These are phyloP conservation scores for Notamacropus eugenii DNA, from an alignment of 2,797 vertebrate genomes.

Conservation along the genomic window DNA sequence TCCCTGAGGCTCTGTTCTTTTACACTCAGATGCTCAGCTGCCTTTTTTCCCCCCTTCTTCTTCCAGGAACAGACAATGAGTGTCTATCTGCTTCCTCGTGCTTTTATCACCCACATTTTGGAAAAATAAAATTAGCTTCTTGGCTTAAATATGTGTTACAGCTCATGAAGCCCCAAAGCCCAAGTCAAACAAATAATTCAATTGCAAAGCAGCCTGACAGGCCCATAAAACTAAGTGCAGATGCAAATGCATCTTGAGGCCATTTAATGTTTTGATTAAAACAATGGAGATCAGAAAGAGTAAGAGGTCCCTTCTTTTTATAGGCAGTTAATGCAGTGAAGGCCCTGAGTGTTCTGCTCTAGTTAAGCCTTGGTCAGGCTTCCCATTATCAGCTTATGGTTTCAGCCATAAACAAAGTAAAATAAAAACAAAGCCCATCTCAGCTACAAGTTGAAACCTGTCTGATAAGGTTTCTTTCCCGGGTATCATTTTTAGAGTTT, in stretches of 20 bases:
- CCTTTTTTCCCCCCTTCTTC: conserved; percentile 64
- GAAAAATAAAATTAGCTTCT: conserved; percentile 60
- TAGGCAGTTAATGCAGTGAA: not conserved
- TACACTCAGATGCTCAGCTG: not conserved
- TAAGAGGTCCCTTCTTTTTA: not conserved
- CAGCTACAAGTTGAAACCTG: rapidly evolving
- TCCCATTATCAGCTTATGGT: not conserved
- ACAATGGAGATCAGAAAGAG: rapidly evolving
- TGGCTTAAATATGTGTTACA: conserved; percentile 68
- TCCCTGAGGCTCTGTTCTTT: rapidly evolving
- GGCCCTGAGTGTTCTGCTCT: rapidly evolving
- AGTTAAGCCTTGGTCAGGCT: not conserved
- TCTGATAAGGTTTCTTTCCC: not conserved
- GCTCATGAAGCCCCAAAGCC: conserved; percentile 54
- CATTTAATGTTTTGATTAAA: conserved; percentile 53
- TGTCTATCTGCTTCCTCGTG: not conserved
- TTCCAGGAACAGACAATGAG: conserved; percentile 15
- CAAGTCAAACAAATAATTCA: conserved; percentile 63
- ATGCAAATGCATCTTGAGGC: conserved; percentile 44
- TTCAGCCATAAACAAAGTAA: not conserved
- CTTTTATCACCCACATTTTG: conserved; percentile 36
- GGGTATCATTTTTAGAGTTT: not conserved
- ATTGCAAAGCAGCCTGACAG: conserved; percentile 52
- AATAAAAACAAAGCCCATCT: not conserved
- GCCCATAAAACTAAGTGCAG: conserved; percentile 27